Percentiles rank a stretch among this genome's conserved stretches.
Conservation (phyloP, 2,888 invertebrate genomes). For the Protonemura montana region DNA sequence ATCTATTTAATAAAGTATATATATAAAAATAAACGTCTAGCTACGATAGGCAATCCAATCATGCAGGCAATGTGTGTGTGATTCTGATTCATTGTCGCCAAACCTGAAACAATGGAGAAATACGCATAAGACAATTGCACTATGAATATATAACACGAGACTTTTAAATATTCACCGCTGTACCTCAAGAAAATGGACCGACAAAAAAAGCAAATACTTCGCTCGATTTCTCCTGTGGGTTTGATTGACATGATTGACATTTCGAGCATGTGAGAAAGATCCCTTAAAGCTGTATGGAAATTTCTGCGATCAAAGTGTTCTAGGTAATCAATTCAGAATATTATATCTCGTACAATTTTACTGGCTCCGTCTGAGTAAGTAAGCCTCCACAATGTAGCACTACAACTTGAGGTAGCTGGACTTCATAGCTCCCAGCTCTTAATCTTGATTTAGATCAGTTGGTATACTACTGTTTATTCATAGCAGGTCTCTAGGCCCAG, state of each 20-base stretch:
- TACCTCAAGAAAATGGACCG: neutral
- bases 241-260: neutral
- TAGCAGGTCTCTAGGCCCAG: too few relatives aligned
- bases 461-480: too few relatives aligned
- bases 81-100: neutral
- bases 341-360: neutral
- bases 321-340: neutral
- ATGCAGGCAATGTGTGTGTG: neutral
- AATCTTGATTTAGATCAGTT: too few relatives aligned
- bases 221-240: neutral
- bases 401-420: neutral
- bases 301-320: neutral
- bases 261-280: neutral
- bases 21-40: neutral
- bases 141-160: neutral
- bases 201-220: neutral
- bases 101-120: neutral
- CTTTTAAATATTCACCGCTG: neutral
- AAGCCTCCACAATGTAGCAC: neutral
- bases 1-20: neutral
- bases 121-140: neutral
- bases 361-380: neutral
- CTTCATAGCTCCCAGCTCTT: neutral
- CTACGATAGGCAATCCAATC: neutral
- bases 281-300: neutral